Conservation (phyloP, 2,797 vertebrate species). For the Spinus olivaceus region DNA sequence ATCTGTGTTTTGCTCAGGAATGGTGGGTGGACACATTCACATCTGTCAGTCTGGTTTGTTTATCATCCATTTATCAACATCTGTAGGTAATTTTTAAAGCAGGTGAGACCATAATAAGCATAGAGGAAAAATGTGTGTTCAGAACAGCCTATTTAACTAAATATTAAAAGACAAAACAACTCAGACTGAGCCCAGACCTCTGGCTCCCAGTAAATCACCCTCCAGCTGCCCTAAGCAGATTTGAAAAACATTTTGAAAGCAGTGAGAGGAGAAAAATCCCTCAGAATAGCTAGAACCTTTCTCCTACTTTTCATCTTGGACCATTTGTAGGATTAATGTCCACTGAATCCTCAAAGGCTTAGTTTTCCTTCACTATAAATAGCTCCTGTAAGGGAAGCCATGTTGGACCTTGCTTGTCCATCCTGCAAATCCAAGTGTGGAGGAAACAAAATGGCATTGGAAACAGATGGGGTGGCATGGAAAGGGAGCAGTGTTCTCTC, state of each 20-base stretch:
- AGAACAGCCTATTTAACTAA: not conserved
- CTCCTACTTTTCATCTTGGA: not conserved
- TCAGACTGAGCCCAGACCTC: not conserved
- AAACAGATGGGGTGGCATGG: fast-evolving
- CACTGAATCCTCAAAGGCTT: not conserved
- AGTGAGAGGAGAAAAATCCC: not conserved
- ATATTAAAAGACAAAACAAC: not conserved
- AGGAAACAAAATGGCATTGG: not conserved
- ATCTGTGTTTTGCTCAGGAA: not conserved
- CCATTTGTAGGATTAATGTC: not conserved
- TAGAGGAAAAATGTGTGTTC: not conserved
- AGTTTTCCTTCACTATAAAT: not conserved
- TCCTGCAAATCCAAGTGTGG: not conserved
- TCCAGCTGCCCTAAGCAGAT: not conserved
- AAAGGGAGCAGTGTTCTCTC: not conserved
- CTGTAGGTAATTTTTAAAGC: not conserved
- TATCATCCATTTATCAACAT: not conserved
- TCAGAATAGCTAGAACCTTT: not conserved
- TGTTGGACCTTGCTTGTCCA: not conserved
- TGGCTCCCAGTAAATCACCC: not conserved
- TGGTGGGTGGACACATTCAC: not conserved
- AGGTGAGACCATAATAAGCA: not conserved
- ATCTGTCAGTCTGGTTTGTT: not conserved
- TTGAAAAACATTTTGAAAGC: not conserved
- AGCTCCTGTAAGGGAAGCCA: not conserved